Evolutionary conservation across 2,888 invertebrate genomes (phyloP).

Genomic region (Andrena trimmerana): DNA sequence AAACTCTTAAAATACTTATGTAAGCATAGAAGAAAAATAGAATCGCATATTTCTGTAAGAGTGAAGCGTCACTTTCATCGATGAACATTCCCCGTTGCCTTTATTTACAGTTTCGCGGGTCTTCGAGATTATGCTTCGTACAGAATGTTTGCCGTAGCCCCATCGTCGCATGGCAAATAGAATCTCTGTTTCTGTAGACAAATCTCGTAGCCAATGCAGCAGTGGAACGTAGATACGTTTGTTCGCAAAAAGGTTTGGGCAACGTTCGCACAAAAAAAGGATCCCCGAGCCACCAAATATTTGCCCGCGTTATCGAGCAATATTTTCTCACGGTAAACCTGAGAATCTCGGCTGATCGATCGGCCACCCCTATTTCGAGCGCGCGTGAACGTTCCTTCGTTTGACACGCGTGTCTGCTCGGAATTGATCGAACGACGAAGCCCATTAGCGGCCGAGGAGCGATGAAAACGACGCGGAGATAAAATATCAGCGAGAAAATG

Average conservation of each 20-base stretch:
- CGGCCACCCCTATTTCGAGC: neutral
- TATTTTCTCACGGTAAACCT: slow-evolving; percentile 4
- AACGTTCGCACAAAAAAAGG: neutral
- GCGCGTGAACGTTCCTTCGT: slow-evolving; percentile 17
- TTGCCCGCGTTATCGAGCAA: slow-evolving; percentile 18
- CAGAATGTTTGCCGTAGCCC: neutral
- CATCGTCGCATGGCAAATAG: neutral
- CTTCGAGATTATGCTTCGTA: too few species aligned
- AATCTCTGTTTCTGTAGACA: neutral
- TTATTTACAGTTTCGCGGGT: too few species aligned
- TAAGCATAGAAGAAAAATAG: too few species aligned
- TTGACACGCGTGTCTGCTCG: slow-evolving; percentile 3
- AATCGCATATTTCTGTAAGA: too few species aligned
- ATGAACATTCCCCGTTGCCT: too few species aligned
- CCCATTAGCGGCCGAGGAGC: slow-evolving; percentile 66
- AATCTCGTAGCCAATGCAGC: neutral
- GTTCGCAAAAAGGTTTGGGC: neutral
- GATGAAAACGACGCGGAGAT: slow-evolving; percentile 57
- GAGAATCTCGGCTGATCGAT: slow-evolving; percentile 34
- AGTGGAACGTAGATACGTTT: neutral
- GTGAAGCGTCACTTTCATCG: too few species aligned
- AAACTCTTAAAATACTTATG: too few species aligned
- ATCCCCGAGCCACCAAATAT: slow-evolving; percentile 30
- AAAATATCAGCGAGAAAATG: slow-evolving; percentile 60
- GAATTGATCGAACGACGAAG: slow-evolving; percentile 59